Percentiles rank a stretch among this genome's conserved stretches.
These are phyloP conservation scores for Spinus pinus DNA, from an alignment of 2,797 vertebrate species.

Conservation along the genomic window DNA sequence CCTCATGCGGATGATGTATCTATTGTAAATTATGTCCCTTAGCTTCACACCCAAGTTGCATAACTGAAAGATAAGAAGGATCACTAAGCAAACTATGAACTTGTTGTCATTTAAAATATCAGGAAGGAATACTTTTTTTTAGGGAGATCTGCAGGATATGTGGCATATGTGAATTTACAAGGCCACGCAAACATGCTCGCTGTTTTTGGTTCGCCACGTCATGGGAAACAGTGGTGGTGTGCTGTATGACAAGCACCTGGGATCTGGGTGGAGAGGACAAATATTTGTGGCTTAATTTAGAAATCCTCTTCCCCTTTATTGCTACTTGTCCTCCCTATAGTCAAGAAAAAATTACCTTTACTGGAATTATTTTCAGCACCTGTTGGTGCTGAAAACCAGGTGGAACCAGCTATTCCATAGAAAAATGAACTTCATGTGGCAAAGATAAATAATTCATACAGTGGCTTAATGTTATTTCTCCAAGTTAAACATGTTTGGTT, in stretches of 20 bases:
- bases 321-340: not conserved
- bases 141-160: accelerated
- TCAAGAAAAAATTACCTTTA: not conserved
- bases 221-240: not conserved
- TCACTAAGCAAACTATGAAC: not conserved
- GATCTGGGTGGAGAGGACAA: not conserved
- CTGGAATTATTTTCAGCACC: not conserved
- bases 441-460: not conserved
- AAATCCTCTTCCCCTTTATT: not conserved
- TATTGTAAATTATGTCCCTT: not conserved
- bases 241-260: not conserved
- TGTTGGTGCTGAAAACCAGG: not conserved
- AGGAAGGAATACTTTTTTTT: not conserved
- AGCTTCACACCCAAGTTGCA: not conserved
- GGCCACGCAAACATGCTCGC: not conserved
- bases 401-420: not conserved
- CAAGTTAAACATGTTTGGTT: not conserved
- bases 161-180: not conserved
- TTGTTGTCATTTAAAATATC: not conserved
- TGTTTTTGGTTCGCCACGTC: not conserved
- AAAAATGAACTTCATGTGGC: not conserved
- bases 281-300: not conserved
- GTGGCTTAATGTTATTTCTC: not conserved
- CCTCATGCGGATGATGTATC: not conserved
- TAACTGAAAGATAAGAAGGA: not conserved